phyloP scores from a whole-genome alignment of 2,113 vertebrate genomes.

The Speoplatyrhinus poulsoni region DNA sequence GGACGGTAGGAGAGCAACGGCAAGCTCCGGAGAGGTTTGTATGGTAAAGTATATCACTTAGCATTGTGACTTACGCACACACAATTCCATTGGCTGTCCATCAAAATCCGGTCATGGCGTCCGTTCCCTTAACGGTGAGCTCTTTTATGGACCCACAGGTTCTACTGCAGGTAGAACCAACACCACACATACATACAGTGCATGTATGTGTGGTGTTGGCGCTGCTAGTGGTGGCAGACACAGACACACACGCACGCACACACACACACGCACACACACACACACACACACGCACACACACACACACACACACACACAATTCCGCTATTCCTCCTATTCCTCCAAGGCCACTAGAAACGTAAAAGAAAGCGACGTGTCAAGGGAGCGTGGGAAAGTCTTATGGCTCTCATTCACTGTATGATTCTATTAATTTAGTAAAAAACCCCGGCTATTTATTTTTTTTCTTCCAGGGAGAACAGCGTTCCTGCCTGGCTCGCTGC shows the following conservation, averaged over 20 bases:
- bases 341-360: slow-evolving; percentile 59
- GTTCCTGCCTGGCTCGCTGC: slow-evolving; percentile 46
- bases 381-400: slow-evolving; percentile 66
- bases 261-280: slow-evolving; percentile 12
- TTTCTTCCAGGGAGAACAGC: slow-evolving; percentile 10
- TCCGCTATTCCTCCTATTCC: slow-evolving; percentile 62
- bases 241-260: slow-evolving; percentile 2
- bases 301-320: slow-evolving; percentile 22
- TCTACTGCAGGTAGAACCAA: no score
- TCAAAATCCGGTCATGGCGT: no score
- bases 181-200: no score
- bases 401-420: slow-evolving; percentile 34
- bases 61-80: no score
- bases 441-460: slow-evolving; percentile 34
- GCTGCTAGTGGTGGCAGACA: no score
- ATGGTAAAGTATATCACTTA: no score
- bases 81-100: no score
- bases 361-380: slow-evolving; percentile 4
- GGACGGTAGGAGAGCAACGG: no score
- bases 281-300: slow-evolving; percentile 31
- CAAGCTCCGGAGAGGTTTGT: no score
- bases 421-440: slow-evolving; percentile 55
- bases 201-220: no score
- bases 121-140: no score
- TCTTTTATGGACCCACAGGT: no score